phyloP scores from a whole-genome alignment of 2,888 invertebrate species.

The Morpho deidamia region DNA sequence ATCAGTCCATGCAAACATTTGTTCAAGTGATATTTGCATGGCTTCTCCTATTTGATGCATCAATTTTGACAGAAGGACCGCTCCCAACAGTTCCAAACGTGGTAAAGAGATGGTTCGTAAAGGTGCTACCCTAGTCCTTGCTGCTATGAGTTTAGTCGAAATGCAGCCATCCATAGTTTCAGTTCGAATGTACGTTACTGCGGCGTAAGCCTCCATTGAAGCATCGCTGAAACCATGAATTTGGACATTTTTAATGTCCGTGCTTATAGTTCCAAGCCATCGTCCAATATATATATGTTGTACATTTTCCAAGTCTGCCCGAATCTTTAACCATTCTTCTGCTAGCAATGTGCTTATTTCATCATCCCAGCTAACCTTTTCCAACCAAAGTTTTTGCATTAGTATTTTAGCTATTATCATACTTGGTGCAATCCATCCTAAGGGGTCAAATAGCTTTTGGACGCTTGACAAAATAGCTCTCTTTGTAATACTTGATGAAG shows the following conservation, averaged over 20 bases:
- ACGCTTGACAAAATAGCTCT: not conserved
- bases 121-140: slow-evolving; percentile 27
- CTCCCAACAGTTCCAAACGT: slow-evolving; percentile 25
- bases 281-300: slow-evolving; percentile 8
- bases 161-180: not conserved
- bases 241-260: too few species aligned
- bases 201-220: not conserved
- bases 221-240: too few species aligned
- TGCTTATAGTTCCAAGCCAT: slow-evolving; percentile 4
- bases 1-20: slow-evolving; percentile 13
- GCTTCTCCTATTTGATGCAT: slow-evolving; percentile 17
- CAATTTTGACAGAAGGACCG: slow-evolving; percentile 13
- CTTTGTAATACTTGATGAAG: not conserved
- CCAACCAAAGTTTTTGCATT: slow-evolving; percentile 27
- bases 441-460: slow-evolving; percentile 17
- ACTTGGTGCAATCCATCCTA: slow-evolving; percentile 29
- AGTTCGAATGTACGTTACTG: not conserved
- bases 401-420: slow-evolving; percentile 27
- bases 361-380: slow-evolving; percentile 13
- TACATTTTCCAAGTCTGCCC: slow-evolving; percentile 8
- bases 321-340: slow-evolving; percentile 17
- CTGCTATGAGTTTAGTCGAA: slow-evolving; percentile 12
- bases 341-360: slow-evolving; percentile 3
- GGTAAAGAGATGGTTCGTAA: slow-evolving; percentile 25
- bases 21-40: slow-evolving; percentile 10